Base-by-base conservation (phyloP, 2,797 vertebrate species). In the Pipistrellus pygmaeus region DNA sequence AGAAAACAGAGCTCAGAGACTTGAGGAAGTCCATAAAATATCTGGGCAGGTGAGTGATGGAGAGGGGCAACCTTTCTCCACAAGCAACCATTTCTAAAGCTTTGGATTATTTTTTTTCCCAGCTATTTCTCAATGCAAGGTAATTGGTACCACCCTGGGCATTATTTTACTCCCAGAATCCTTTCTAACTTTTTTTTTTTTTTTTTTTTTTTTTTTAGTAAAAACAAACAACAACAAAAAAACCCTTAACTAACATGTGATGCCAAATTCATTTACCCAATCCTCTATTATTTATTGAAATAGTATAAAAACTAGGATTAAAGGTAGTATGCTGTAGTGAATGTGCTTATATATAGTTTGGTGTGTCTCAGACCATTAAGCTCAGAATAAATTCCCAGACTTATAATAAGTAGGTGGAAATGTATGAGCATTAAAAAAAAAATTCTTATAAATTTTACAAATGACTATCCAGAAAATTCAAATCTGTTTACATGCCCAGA, bases 391-490 rank as follows among this genome's bases (percentile, higher is more conserved):
- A 86, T 71, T 91, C 48, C 78, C 75, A 35, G 9, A 88, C 80
- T 21, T 64, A 71, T 7, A 84, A 83, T 46, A 55, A 11, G 72
- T 64, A 66, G 15, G 1, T 71, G 10, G 53, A 88, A 93, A 60
- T 27, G 11, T 15, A 44, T 27, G 62, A 71, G 2, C 8, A 60
- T 85, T 85, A 71, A 20, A 86, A 86, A 87, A 76, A 30, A 13
- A 85, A 62, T 94, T 66, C 69, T 44, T 27, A 64, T 20, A 69
- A 57, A 69, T 64, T 93, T 88, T 94, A 12, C 10, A 83, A 90
- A 77, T 55, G 12, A 93, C 23, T 57, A 10, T n/a, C 38, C 13
- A 85, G 62, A 85, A 81, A 76, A 84, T 51, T 72, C 55, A 57
- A 10, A 85, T 60, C 21, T 12, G 27, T 69, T 86, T 77, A 41